Percentiles rank a stretch among this genome's conserved stretches.
Conservation (phyloP, 2,797 vertebrate genomes). For the Toxotes lorentzi region DNA sequence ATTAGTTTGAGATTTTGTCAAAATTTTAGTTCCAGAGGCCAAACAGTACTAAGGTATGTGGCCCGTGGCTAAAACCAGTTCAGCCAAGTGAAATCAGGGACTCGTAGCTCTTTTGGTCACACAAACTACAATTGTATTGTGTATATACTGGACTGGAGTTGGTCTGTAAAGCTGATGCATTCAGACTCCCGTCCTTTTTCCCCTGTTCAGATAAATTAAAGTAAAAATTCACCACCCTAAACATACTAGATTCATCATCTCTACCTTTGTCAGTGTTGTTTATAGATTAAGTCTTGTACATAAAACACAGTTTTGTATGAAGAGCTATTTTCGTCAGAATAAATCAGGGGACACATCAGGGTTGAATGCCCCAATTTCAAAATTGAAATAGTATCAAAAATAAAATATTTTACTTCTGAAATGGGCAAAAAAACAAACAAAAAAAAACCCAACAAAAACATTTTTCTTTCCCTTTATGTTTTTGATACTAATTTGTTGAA, state of each 20-base stretch:
- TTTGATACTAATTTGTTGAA: slow-evolving; percentile 86
- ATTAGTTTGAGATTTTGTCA: slow-evolving; percentile 59
- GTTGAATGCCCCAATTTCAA: slow-evolving; percentile 89
- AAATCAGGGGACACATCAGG: slow-evolving; percentile 93
- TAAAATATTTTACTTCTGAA: slow-evolving; percentile 82
- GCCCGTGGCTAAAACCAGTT: slow-evolving; percentile 80
- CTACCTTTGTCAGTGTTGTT: slow-evolving; percentile 87
- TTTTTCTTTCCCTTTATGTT: slow-evolving; percentile 80
- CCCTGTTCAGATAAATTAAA: slow-evolving; percentile 71
- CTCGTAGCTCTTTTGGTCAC: slow-evolving; percentile 83
- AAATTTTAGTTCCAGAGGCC: slow-evolving; percentile 63
- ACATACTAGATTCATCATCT: slow-evolving; percentile 74
- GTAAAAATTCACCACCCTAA: slow-evolving; percentile 71
- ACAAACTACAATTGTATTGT: slow-evolving; percentile 79
- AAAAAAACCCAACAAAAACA: slow-evolving; percentile 16
- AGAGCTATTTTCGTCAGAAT: slow-evolving; percentile 98
- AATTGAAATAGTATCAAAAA: slow-evolving; percentile 81
- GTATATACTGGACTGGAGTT: slow-evolving; percentile 82
- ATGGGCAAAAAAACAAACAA: slow-evolving; percentile 76
- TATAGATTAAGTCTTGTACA: slow-evolving; percentile 95
- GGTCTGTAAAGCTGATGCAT: slow-evolving; percentile 67
- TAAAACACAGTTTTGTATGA: slow-evolving; percentile 99
- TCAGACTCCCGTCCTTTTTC: slow-evolving; percentile 70
- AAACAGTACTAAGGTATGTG: slow-evolving; percentile 74
- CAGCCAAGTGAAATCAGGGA: slow-evolving; percentile 88